These are phyloP conservation scores for Hydriomena furcata DNA, from an alignment of 2,888 invertebrate species.

Conservation along the genomic window DNA sequence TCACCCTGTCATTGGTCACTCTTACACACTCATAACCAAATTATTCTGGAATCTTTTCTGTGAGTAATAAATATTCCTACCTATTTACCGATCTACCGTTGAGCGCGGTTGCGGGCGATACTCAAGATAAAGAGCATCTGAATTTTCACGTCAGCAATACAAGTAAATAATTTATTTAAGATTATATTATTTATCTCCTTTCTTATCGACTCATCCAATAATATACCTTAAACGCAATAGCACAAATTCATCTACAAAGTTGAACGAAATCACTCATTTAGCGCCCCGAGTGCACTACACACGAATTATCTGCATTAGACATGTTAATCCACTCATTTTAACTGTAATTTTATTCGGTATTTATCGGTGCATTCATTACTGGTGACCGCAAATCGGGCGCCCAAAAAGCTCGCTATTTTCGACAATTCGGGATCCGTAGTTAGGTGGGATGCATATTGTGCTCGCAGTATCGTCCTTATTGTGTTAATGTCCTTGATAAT, in stretches of 20 bases:
- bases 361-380: conserved; percentile 84
- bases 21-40: too few relatives aligned
- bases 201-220: not conserved
- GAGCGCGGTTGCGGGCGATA: too few relatives aligned
- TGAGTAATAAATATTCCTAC: too few relatives aligned
- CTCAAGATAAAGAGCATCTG: too few relatives aligned
- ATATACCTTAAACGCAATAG: conserved; percentile 17
- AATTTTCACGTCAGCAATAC: too few relatives aligned
- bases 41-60: too few relatives aligned
- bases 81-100: too few relatives aligned
- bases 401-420: conserved; percentile 82
- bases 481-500: not conserved
- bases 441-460: conserved; percentile 35
- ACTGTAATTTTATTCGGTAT: conserved; percentile 84
- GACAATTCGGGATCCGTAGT: conserved; percentile 51
- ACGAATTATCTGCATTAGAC: conserved; percentile 83
- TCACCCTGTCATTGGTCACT: too few relatives aligned
- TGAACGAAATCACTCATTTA: conserved; percentile 72
- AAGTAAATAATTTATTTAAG: too few relatives aligned
- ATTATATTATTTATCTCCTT: too few relatives aligned
- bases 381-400: conserved; percentile 78
- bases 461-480: not conserved
- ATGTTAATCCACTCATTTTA: conserved; percentile 84
- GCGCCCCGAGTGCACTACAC: conserved; percentile 70
- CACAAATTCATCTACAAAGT: conserved; percentile 19